Percentiles rank a stretch among this genome's conserved stretches.
phyloP scores from a whole-genome alignment of 2,113 vertebrate genomes.

The Phylloscopus whistleri region DNA sequence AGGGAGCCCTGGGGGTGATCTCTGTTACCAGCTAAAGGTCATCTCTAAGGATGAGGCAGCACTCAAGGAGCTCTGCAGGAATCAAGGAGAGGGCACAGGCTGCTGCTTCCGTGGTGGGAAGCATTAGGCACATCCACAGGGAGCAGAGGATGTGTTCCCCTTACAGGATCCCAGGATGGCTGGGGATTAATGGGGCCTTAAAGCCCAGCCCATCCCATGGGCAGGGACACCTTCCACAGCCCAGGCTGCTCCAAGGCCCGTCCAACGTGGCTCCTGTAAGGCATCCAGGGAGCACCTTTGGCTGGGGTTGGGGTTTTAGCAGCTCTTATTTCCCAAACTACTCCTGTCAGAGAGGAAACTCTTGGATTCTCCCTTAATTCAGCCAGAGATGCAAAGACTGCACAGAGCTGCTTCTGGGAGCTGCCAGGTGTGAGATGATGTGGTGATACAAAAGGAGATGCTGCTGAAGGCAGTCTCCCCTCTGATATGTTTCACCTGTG shows the following conservation, averaged over 20 bases:
- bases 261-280: not conserved
- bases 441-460: too few relatives aligned
- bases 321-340: not conserved
- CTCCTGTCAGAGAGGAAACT: not conserved
- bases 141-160: not conserved
- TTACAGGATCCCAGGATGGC: not conserved
- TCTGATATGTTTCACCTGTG: too few relatives aligned
- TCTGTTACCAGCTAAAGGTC: too few relatives aligned
- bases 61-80: not conserved
- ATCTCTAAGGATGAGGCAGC: not conserved
- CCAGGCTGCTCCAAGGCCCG: not conserved
- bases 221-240: not conserved
- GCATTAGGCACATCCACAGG: rapidly evolving
- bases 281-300: not conserved
- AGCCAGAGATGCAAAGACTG: not conserved
- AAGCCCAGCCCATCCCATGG: rapidly evolving
- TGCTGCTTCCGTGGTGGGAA: not conserved
- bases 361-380: not conserved
- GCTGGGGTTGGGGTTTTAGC: not conserved
- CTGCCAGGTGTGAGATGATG: rapidly evolving
- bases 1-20: not conserved
- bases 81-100: rapidly evolving
- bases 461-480: too few relatives aligned
- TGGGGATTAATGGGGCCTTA: not conserved
- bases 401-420: not conserved